Conservation (phyloP, 2,888 invertebrate species). For the Disparrhopalites patrizii region DNA sequence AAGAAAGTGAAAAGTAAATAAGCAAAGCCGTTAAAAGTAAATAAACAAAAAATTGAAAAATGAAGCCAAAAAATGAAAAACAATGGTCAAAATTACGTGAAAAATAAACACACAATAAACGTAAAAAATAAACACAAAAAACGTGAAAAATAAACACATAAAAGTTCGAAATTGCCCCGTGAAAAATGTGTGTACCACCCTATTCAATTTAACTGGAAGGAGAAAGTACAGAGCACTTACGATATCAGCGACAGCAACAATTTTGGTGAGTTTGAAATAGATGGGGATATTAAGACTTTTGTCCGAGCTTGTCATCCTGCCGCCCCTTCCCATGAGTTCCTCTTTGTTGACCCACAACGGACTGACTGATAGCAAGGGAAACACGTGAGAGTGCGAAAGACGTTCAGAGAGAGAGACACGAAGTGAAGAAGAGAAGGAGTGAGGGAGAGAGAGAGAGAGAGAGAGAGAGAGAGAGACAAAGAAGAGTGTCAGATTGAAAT, state of each 20-base stretch:
- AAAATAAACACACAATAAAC: too few relatives aligned
- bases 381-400: neutral
- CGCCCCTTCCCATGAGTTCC: neutral
- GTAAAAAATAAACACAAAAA: neutral
- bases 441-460: neutral
- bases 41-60: too few relatives aligned
- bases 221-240: conserved; percentile 13
- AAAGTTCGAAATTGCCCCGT: too few relatives aligned
- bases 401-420: conserved; percentile 5
- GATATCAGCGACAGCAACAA: conserved; percentile 21
- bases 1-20: too few relatives aligned
- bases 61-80: too few relatives aligned
- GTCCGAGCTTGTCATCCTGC: neutral
- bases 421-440: neutral
- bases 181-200: too few relatives aligned
- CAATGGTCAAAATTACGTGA: too few relatives aligned
- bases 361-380: neutral
- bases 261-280: conserved; percentile 20
- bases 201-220: too few relatives aligned
- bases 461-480: neutral
- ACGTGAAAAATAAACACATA: neutral
- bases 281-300: conserved; percentile 17
- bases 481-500: neutral
- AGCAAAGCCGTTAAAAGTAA: too few relatives aligned
- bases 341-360: neutral